Evolutionary conservation across 2,113 vertebrate genomes (phyloP).

Genomic region (Apeltes quadracus): DNA sequence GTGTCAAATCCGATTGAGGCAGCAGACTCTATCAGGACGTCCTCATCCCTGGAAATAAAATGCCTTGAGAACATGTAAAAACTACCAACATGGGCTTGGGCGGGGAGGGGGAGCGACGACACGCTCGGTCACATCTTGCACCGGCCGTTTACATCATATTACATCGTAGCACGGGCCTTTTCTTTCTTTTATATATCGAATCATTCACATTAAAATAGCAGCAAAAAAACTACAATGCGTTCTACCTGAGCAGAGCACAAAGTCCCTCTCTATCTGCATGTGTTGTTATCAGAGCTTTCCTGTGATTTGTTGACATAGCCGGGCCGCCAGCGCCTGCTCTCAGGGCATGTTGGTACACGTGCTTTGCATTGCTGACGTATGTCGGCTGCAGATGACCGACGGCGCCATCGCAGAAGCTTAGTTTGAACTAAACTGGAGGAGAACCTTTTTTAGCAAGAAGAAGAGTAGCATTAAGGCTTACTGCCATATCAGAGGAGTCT

Average conservation of each 20-base stretch:
- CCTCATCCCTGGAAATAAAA: not conserved
- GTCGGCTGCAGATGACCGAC: no score
- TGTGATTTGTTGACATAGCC: not conserved
- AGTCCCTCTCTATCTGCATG: not conserved
- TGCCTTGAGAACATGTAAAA: not conserved
- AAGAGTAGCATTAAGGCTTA: not conserved
- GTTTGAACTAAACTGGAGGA: not conserved
- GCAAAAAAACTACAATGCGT: not conserved
- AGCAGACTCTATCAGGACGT: not conserved
- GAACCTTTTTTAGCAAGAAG: not conserved
- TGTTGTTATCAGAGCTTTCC: not conserved
- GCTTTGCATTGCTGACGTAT: no score
- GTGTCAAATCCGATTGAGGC: not conserved
- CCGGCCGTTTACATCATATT: not conserved
- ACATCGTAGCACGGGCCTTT: not conserved
- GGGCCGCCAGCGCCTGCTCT: not conserved
- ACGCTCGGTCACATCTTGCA: not conserved
- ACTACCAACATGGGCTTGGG: not conserved
- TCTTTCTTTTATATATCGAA: not conserved
- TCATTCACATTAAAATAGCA: not conserved
- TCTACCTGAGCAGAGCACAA: not conserved
- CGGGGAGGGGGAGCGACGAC: not conserved
- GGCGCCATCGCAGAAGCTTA: not conserved
- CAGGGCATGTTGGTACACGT: not conserved
- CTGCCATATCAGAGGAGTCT: not conserved